Conservation (phyloP, 2,113 vertebrate genomes). For the Ellobius talpinus region DNA sequence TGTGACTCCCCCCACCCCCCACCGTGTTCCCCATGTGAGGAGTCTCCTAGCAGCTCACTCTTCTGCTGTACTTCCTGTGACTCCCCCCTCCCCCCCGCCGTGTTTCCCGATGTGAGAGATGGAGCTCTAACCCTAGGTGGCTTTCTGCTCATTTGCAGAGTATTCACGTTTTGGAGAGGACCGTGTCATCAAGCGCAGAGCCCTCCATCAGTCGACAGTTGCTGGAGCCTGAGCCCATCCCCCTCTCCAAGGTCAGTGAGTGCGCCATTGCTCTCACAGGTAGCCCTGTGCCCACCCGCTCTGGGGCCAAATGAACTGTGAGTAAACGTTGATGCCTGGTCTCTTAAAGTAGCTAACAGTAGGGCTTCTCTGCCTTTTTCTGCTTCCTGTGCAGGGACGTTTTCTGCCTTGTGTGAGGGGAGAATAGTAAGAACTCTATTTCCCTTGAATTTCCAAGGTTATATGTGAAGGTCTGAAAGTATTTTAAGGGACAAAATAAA, state of each 20-base stretch:
- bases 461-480: conserved; percentile 30
- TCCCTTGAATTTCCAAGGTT: not conserved
- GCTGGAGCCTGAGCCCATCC: conserved; percentile 85
- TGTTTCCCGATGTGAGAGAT: not conserved
- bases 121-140: conserved; percentile 34
- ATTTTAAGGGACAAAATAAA: not conserved
- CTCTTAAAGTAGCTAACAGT: not conserved
- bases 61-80: not conserved
- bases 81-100: not conserved
- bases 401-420: not conserved
- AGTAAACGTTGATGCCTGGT: not conserved
- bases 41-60: not conserved
- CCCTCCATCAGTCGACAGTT: conserved; percentile 86
- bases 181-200: conserved; percentile 87
- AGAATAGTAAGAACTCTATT: conserved; percentile 7
- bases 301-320: not conserved
- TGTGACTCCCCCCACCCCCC: not conserved
- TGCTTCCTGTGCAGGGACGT: not conserved
- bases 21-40: not conserved
- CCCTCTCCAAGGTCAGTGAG: conserved; percentile 87
- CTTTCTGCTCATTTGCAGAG: conserved; percentile 81
- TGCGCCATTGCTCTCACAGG: not conserved
- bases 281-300: not conserved
- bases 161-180: conserved; percentile 86
- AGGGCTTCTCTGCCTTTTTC: not conserved